These are phyloP conservation scores for Athene cunicularia DNA, from an alignment of 2,113 vertebrate species.

Conservation along the genomic window DNA sequence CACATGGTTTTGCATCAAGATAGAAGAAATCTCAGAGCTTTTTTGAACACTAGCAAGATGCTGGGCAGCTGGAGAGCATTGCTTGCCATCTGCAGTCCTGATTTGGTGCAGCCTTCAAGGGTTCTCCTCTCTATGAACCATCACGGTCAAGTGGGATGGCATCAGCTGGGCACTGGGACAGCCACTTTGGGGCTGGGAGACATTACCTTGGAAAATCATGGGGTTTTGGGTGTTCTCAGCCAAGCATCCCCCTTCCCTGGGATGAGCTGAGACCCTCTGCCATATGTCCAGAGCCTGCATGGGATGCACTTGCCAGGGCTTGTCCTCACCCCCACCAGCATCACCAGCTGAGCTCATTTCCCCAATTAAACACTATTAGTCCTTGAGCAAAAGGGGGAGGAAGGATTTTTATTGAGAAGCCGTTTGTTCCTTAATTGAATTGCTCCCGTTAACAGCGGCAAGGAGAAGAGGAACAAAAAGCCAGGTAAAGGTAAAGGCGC, in stretches of 20 bases:
- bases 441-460: conserved; percentile 38
- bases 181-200: neutral
- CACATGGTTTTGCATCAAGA: neutral
- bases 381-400: neutral
- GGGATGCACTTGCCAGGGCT: neutral
- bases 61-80: neutral
- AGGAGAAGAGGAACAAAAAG: conserved; percentile 18
- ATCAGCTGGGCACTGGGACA: neutral
- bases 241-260: neutral
- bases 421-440: conserved; percentile 70
- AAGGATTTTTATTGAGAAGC: conserved; percentile 48
- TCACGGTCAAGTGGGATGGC: neutral
- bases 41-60: neutral
- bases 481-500: neutral
- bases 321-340: neutral
- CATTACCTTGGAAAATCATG: neutral
- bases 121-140: neutral
- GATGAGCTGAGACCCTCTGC: neutral
- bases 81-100: rapidly evolving
- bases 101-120: neutral
- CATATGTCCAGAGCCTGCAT: no score
- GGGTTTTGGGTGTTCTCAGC: neutral
- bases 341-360: neutral
- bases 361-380: conserved; percentile 12
- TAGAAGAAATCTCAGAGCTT: neutral